Conservation (phyloP, 2,888 invertebrate genomes). For the Acrocera orbiculus region DNA sequence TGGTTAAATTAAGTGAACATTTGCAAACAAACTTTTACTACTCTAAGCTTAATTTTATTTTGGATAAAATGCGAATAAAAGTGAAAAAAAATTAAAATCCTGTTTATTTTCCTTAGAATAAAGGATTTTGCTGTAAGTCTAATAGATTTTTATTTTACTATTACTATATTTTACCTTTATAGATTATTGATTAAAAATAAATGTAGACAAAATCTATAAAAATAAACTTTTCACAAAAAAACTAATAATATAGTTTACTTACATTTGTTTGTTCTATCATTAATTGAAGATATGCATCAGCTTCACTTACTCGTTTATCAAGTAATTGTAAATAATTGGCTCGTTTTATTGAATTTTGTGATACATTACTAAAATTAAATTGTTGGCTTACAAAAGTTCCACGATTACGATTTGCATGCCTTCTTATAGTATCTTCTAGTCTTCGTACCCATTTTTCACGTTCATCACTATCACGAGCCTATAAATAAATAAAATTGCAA, state of each 20-base stretch:
- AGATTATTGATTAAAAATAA: too few species aligned
- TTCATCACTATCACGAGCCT: conserved; percentile 88
- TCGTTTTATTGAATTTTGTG: conserved; percentile 20
- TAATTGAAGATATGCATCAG: conserved; percentile 88
- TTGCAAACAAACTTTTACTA: too few species aligned
- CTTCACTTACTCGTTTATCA: conserved; percentile 81
- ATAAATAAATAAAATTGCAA: too few species aligned
- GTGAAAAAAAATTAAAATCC: neutral
- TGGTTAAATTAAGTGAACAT: too few species aligned
- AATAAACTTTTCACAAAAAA: too few species aligned
- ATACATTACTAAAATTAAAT: conserved; percentile 25
- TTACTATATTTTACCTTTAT: too few species aligned
- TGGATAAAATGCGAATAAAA: conserved; percentile 4
- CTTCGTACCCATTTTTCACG: conserved; percentile 92
- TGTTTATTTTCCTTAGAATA: conserved; percentile 6
- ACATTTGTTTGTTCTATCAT: conserved; percentile 85
- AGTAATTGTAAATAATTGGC: conserved; percentile 44
- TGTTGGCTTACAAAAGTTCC: too few species aligned
- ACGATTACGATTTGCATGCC: conserved; percentile 50
- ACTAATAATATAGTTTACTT: conserved; percentile 22
- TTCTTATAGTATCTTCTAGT: conserved; percentile 81
- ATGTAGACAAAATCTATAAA: too few species aligned
- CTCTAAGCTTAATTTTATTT: too few species aligned
- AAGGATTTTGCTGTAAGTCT: neutral
- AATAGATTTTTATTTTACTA: neutral